Evolutionary conservation across 2,888 invertebrate genomes (phyloP).

Genomic region (Anarsia innoxiella): DNA sequence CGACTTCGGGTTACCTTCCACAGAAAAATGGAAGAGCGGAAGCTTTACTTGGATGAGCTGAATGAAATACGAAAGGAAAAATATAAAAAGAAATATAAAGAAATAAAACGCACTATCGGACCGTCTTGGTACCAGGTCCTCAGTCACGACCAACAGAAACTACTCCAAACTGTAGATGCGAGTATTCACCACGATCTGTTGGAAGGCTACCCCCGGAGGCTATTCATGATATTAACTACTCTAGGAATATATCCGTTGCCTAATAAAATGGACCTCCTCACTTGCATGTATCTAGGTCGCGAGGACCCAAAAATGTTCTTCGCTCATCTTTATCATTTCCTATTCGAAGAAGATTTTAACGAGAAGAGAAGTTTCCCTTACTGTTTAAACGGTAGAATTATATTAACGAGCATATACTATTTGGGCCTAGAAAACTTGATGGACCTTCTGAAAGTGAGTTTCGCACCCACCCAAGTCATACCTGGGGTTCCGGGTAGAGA

Average conservation of each 20-base stretch:
- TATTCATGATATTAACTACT: slow-evolving; percentile 32
- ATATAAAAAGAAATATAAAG: slow-evolving; percentile 27
- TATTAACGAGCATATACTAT: slow-evolving; percentile 52
- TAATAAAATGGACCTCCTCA: slow-evolving; percentile 39
- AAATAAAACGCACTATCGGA: slow-evolving; percentile 35
- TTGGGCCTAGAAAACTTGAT: slow-evolving; percentile 46
- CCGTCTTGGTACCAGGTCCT: slow-evolving; percentile 62
- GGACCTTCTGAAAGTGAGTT: slow-evolving; percentile 36
- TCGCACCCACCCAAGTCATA: slow-evolving; percentile 23
- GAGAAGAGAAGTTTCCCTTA: slow-evolving; percentile 37
- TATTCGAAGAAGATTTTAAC: slow-evolving; percentile 34
- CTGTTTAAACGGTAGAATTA: slow-evolving; percentile 44
- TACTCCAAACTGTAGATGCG: slow-evolving; percentile 40
- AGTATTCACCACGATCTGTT: slow-evolving; percentile 55
- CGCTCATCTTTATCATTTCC: slow-evolving; percentile 41
- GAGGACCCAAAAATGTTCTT: slow-evolving; percentile 56
- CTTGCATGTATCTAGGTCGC: slow-evolving; percentile 40
- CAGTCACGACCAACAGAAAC: slow-evolving; percentile 46
- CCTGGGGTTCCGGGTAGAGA: slow-evolving; percentile 30
- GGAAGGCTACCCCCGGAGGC: slow-evolving; percentile 46
- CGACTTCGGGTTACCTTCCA: slow-evolving; percentile 35
- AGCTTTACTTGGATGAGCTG: slow-evolving; percentile 55
- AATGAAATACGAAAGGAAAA: slow-evolving; percentile 35
- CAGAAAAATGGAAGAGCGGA: slow-evolving; percentile 41
- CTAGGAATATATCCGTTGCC: slow-evolving; percentile 51